phyloP scores from a whole-genome alignment of 2,113 vertebrate genomes.

The Scomber scombrus region DNA sequence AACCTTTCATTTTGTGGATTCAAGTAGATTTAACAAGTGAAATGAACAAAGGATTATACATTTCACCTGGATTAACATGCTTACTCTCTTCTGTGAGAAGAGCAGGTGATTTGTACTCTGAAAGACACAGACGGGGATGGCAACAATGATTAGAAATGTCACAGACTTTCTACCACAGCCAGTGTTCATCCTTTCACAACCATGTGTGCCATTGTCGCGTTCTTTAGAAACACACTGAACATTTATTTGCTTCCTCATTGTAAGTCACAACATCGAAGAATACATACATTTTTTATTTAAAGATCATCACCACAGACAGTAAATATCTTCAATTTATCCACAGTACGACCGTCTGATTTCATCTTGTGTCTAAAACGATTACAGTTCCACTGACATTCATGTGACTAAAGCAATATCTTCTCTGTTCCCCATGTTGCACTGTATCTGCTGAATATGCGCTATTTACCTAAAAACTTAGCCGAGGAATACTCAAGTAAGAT shows the following conservation, averaged over 20 bases:
- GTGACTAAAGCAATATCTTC: not conserved
- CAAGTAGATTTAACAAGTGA: slow-evolving; percentile 21
- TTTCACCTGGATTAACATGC: slow-evolving; percentile 31
- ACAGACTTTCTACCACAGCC: not conserved
- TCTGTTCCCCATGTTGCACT: not conserved
- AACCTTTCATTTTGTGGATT: slow-evolving; percentile 21
- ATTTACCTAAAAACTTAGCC: slow-evolving; percentile 11
- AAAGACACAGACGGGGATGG: slow-evolving; percentile 16
- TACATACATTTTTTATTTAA: no score
- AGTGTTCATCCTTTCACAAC: slow-evolving; percentile 19
- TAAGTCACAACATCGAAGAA: no score
- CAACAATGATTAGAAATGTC: slow-evolving; percentile 39
- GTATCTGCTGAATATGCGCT: not conserved
- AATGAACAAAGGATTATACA: slow-evolving; percentile 8
- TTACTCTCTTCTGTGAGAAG: not conserved
- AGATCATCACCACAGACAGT: not conserved
- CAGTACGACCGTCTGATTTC: not conserved
- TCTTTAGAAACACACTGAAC: slow-evolving; percentile 15
- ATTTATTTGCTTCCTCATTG: slow-evolving; percentile 1
- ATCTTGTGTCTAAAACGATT: not conserved
- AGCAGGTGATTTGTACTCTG: slow-evolving; percentile 2
- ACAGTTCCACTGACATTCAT: not conserved
- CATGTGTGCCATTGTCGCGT: not conserved
- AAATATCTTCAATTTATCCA: not conserved
- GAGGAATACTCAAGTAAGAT: slow-evolving; percentile 14